Base-by-base conservation (phyloP, 1,140 invertebrate genomes). In the Dolichoris vasculosae region DNA sequence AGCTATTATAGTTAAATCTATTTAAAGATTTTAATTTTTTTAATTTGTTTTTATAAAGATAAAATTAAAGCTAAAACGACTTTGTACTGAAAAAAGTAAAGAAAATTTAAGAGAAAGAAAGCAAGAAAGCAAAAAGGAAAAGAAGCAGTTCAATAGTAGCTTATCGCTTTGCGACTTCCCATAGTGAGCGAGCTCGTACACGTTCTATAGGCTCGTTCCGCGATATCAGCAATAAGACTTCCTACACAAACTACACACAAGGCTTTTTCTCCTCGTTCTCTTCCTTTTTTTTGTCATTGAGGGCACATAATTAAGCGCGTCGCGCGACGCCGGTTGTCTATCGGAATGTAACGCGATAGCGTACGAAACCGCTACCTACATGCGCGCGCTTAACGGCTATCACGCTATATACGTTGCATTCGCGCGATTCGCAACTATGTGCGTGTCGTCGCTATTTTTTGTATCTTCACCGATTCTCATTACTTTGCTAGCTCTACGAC, bases 301-400 rank as follows among this genome's bases (percentile, higher is more conserved):
- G 51, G 64, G 38, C 63, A 69, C 40, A 86, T 76, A 82, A 78
- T 86, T 82, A 82, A 86, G 79, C 35, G 48, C 48, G n/a, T 48
- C 40, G 48, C 55, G 38, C 26, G 55, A 75, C 40, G 55, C 55
- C 32, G 20, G 32, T 32, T 38, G 81, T 80, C 79, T 86, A 87
- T 87, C 86, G 88, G 88, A 88, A 89, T 89, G 73, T 83, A 84
- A 83, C 82, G 86, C 85, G 90, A 91, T 89, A 90, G 82, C 85
- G 48, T 85, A 79, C 71, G 63, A 84, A 85, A 87, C 89, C 87
- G 87, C 88, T 88, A 88, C 87, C 87, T 87, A 87, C 88, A 89
- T 83, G 84, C 88, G 82, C 87, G 64, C 35, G 40, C 88, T 88
- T 88, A 89, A 89, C 88, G 85, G 86, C 69, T 80, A 84, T 77